Evolutionary conservation across 2,113 vertebrate species (phyloP).

Genomic region (Alces alces): DNA sequence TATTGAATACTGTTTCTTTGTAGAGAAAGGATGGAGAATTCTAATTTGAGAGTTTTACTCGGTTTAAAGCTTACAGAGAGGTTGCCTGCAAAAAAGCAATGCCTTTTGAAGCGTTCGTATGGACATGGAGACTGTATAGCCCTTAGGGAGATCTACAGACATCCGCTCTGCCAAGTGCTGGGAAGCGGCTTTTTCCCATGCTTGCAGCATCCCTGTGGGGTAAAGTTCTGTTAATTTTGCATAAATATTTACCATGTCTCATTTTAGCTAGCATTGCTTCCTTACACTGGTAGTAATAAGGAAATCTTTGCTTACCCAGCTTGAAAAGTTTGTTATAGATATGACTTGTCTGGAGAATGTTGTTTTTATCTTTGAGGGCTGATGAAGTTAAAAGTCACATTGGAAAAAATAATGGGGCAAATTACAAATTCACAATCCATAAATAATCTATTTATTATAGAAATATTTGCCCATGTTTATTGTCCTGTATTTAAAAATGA

Average conservation of each 20-base stretch:
- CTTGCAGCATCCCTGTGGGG: constrained; percentile 72
- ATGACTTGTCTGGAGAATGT: not conserved
- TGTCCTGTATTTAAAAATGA: not conserved
- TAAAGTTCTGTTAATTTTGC: constrained; percentile 80
- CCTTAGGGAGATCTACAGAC: constrained; percentile 62
- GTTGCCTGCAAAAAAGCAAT: not conserved
- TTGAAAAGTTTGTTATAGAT: constrained; percentile 12
- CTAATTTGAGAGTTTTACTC: constrained; percentile 31
- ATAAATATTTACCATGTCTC: constrained; percentile 77
- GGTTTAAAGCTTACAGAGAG: constrained; percentile 13
- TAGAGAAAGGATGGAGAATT: constrained; percentile 25
- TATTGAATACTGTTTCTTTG: constrained; percentile 14
- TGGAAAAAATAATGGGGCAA: not conserved
- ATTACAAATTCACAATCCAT: not conserved
- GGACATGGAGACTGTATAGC: not conserved
- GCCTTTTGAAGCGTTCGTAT: constrained; percentile 16
- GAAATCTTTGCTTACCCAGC: constrained; percentile 30
- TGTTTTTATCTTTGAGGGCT: not conserved
- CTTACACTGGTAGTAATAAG: constrained; percentile 37
- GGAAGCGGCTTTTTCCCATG: constrained; percentile 79
- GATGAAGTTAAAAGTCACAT: not conserved
- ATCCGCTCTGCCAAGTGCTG: constrained; percentile 68
- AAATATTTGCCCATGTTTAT: constrained; percentile 2
- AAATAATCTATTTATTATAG: not conserved
- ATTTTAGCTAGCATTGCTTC: constrained; percentile 64